Evolutionary conservation across 2,888 invertebrate species (phyloP), one percentile per base, ranked within the genome.

Genomic region (Dermolepida albohirtum): DNA sequence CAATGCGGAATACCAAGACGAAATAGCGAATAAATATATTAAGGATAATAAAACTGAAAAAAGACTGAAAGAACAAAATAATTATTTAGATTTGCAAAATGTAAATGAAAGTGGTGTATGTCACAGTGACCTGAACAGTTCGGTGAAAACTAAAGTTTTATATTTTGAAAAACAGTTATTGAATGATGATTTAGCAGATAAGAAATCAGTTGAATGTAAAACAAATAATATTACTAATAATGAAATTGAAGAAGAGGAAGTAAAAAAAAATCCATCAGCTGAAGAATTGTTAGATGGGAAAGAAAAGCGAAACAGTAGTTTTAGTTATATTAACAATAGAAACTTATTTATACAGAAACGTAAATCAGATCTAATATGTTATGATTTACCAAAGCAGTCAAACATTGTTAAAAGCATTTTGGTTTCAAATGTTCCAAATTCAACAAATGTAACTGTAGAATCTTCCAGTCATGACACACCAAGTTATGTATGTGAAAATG

Each of bases 321-420:
- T 29, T 14, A 29, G 47, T n/a, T 5, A 8, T 47, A 47, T 62
- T 62, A 29, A 16, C 10, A 22, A 62, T 17, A 62, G 47, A 16
- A 62, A 62, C n/a, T 43, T 62, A 11, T 17, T 16, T 16, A 16
- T 62, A n/a, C 59, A 47, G 10, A 62, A 49, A 62, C 59, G 59
- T 62, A 62, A 29, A 34, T 27, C 11, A 12, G 49, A 62, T 39
- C 16, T 62, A 47, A 62, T 62, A 29, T 47, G 49, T 62, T 62
- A 49, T 49, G 59, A 47, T 62, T 49, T 62, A 34, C 59, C 59
- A 11, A 62, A 62, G 5, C 47, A 62, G 39, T 62, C 59, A 0
- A 62, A 62, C 14, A 47, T 62, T 39, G 47, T 62, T 11, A 47
- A 62, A 34, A 62, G 47, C 47, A 62, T 62, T 43, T 12, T 62